Conservation (phyloP, 2,888 invertebrate genomes). For the Penaeus monodon region DNA sequence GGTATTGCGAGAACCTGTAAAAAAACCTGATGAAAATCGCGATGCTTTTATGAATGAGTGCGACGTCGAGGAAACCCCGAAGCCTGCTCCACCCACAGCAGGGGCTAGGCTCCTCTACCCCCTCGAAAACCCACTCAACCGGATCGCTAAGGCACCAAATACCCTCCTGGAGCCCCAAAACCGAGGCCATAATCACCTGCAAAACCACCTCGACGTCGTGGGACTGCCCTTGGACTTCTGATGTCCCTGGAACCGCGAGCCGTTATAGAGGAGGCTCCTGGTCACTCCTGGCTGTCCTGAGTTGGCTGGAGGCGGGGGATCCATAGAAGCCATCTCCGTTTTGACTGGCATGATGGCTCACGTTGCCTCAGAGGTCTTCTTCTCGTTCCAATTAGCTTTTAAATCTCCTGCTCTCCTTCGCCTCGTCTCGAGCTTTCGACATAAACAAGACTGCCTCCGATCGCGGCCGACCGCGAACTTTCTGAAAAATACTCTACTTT, state of each 20-base stretch:
- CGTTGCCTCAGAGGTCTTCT: not conserved
- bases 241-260: conserved; percentile 95
- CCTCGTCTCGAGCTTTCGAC: conserved; percentile 15
- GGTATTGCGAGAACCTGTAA: no score
- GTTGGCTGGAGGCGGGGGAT: conserved; percentile 90
- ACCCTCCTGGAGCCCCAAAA: no score
- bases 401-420: not conserved
- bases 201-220: conserved; percentile 97
- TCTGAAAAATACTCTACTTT: conserved; percentile 42
- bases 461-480: not conserved
- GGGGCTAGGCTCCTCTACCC: no score
- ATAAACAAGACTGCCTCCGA: conserved; percentile 41
- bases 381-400: not conserved
- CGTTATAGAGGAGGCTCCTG: conserved; percentile 90
- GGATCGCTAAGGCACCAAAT: conserved; percentile 24
- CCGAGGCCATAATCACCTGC: conserved; percentile 79
- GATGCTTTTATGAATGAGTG: no score
- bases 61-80: no score
- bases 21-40: no score
- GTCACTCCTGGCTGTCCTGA: conserved; percentile 91
- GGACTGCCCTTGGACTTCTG: conserved; percentile 96
- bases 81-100: no score
- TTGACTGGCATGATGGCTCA: conserved; percentile 61
- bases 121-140: not conserved
- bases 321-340: conserved; percentile 56